Conservation (phyloP, 2,797 vertebrate genomes). For the Yasuhikotakia modesta region DNA sequence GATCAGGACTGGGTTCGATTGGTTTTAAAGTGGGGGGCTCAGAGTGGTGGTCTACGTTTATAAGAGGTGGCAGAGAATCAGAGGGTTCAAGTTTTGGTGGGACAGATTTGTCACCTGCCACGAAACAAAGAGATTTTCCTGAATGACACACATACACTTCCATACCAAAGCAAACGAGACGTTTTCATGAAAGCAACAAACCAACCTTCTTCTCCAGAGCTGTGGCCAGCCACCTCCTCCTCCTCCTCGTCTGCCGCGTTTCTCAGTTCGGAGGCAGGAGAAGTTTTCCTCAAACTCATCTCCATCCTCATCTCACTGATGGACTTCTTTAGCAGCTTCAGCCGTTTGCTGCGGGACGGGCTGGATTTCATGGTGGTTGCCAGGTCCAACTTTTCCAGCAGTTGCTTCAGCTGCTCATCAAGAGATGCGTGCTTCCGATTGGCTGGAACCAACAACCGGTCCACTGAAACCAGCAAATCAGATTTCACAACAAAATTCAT, state of each 20-base stretch:
- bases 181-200: slow-evolving; percentile 25
- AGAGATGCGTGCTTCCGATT: slow-evolving; percentile 84
- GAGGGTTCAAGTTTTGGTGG: slow-evolving; percentile 97
- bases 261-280: slow-evolving; percentile 69
- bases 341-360: slow-evolving; percentile 91
- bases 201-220: slow-evolving; percentile 85
- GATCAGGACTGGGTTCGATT: slow-evolving; percentile 85
- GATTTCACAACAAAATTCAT: not conserved
- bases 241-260: slow-evolving; percentile 76
- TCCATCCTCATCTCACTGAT: slow-evolving; percentile 86
- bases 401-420: slow-evolving; percentile 89
- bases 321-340: slow-evolving; percentile 93
- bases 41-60: slow-evolving; percentile 87
- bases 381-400: slow-evolving; percentile 93
- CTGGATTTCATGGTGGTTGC: slow-evolving; percentile 95
- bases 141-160: not conserved
- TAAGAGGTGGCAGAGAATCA: slow-evolving; percentile 89
- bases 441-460: slow-evolving; percentile 86
- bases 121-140: slow-evolving; percentile 6
- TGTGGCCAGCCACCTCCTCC: slow-evolving; percentile 75
- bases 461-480: slow-evolving; percentile 76
- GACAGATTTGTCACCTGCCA: slow-evolving; percentile 90
- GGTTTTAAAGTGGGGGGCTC: slow-evolving; percentile 96
- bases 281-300: slow-evolving; percentile 83
- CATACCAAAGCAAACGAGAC: no score